phyloP scores from a whole-genome alignment of 2,113 vertebrate genomes.

The Daphoenositta chrysoptera region DNA sequence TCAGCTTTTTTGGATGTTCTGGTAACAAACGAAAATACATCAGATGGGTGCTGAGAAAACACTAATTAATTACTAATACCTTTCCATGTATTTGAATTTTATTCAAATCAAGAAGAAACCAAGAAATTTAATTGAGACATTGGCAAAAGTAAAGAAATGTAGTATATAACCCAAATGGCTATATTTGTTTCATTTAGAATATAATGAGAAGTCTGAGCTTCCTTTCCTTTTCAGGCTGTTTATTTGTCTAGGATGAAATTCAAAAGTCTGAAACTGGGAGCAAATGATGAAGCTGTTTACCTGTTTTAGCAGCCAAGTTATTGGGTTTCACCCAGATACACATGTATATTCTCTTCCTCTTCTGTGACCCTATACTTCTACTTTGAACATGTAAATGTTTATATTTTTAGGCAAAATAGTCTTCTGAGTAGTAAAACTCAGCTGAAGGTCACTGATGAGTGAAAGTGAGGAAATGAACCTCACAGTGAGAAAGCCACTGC shows the following conservation, averaged over 20 bases:
- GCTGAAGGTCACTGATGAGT: neutral
- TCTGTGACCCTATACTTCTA: neutral
- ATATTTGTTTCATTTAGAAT: neutral
- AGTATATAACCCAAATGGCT: neutral
- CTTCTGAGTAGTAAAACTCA: neutral
- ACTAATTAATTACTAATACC: neutral
- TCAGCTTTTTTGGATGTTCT: neutral
- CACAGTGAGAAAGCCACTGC: fast-evolving
- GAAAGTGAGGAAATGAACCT: neutral
- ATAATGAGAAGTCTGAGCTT: neutral
- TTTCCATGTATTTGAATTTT: neutral
- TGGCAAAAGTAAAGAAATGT: neutral
- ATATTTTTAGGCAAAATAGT: neutral
- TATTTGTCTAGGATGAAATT: neutral
- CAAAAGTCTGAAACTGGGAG: neutral
- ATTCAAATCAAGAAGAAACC: neutral
- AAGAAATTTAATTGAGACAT: neutral
- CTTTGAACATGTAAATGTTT: neutral
- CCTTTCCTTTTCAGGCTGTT: neutral
- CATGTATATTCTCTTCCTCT: neutral
- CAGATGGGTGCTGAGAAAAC: neutral
- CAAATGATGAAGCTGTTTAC: neutral
- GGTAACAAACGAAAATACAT: neutral
- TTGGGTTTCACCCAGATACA: neutral
- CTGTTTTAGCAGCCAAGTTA: neutral